Conservation (phyloP, 2,888 invertebrate genomes). For the Meta bourneti region DNA sequence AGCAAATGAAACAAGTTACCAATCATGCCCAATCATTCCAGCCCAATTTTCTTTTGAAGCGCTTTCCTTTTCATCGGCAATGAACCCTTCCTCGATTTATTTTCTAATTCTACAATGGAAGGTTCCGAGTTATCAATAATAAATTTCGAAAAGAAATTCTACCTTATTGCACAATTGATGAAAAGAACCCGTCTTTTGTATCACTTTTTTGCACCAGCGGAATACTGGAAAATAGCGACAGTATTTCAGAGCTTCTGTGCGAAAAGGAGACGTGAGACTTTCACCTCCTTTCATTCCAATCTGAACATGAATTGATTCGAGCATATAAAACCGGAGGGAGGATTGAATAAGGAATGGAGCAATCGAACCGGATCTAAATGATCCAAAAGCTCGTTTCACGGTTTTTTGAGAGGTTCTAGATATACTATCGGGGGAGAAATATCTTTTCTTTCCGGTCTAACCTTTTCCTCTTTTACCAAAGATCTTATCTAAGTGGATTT, state of each 20-base stretch:
- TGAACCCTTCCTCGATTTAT: neutral
- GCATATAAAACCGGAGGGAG: neutral
- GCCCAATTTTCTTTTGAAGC: neutral
- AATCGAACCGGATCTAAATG: constrained; percentile 50
- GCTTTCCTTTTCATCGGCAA: neutral
- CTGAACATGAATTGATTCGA: too few species aligned
- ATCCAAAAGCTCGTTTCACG: constrained; percentile 49
- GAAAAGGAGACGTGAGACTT: too few species aligned
- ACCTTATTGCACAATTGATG: too few species aligned
- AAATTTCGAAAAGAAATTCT: neutral
- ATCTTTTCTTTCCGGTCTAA: neutral
- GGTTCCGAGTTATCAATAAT: neutral
- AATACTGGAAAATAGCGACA: too few species aligned
- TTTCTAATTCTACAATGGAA: neutral
- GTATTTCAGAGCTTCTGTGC: too few species aligned
- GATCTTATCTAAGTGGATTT: neutral
- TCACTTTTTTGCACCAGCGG: too few species aligned
- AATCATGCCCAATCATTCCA: too few species aligned
- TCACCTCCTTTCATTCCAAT: too few species aligned
- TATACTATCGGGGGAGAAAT: neutral
- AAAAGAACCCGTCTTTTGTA: too few species aligned
- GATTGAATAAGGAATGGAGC: neutral
- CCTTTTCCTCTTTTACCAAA: neutral
- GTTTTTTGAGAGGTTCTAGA: constrained; percentile 9
- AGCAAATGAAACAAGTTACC: too few species aligned